Evolutionary conservation across 1,140 invertebrate species (phyloP), one percentile per base, ranked within the genome.

Genomic region (Diprion similis): DNA sequence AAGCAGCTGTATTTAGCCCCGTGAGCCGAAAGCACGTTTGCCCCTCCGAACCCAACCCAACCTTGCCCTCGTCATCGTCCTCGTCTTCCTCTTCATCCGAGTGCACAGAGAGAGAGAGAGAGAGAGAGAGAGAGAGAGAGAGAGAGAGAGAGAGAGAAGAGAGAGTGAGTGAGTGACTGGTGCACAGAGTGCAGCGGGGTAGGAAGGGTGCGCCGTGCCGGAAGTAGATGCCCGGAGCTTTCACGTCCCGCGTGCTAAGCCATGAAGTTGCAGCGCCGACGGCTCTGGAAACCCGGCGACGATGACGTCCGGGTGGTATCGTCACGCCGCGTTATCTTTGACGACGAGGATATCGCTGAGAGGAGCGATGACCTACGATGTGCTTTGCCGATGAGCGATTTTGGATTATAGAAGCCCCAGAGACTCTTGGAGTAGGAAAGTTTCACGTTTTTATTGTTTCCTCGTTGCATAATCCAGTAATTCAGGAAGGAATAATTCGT

Each of bases 251-350:
- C 51, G 51, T 59, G 51, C 51, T 59, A 59, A 37, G 24, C 24
- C 24, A 37, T 59, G 11, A 13, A 13, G n/a, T 59, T 59, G 51
- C 6, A 59, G 51, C 51, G 51, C 0, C 24, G 24, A 37, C n/a
- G 51, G 51, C n/a, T 17, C 51, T 17, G 51, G n/a, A 59, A 11
- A 68, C 59, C 17, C 17, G 13, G 2, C 17, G 66, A 19, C 37
- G 18, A 45, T 45, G 66, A 74, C 74, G 72, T 78, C 77, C 73
- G 77, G 76, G 76, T 75, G 74, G 73, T 77, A 75, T 59, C 51
- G 76, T 78, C 77, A 78, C 74, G 73, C 70, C 74, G 75, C 76
- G 74, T 75, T 78, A 78, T 75, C 75, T 76, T 78, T 76, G 73
- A 75, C 70, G 71, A 76, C 64, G 46, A 71, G 37, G 45, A n/a